Evolutionary conservation across 2,888 invertebrate species (phyloP).

Genomic region (Adineta ricciae): DNA sequence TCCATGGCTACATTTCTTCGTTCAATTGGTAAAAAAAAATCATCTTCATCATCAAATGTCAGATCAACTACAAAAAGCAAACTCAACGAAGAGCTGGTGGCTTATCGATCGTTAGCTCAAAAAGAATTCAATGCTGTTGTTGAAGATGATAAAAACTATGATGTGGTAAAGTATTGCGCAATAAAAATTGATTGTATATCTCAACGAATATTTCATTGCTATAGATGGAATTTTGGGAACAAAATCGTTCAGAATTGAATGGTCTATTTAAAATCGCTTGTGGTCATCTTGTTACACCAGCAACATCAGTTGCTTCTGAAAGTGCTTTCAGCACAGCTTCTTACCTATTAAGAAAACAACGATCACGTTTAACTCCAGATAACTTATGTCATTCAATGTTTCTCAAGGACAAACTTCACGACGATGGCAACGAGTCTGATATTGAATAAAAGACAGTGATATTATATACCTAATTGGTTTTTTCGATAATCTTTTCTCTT

Average conservation of each 20-base stretch:
- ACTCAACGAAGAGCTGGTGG: not conserved
- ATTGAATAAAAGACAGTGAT: no score
- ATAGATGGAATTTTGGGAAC: not conserved
- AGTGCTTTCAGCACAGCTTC: not conserved
- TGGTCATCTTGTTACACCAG: not conserved
- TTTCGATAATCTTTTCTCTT: no score
- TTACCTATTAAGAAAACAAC: not conserved
- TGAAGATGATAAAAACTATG: not conserved
- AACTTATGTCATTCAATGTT: no score
- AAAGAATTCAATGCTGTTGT: not conserved
- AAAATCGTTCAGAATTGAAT: not conserved
- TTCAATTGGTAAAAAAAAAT: not conserved
- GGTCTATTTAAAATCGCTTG: not conserved
- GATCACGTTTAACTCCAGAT: no score
- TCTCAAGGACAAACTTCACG: no score
- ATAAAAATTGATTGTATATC: no score
- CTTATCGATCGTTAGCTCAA: not conserved
- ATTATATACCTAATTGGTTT: no score
- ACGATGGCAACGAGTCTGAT: no score
- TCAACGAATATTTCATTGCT: not conserved
- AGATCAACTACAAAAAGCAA: not conserved
- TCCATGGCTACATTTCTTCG: not conserved
- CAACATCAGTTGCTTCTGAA: not conserved
- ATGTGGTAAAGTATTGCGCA: no score
- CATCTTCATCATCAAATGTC: not conserved